phyloP scores from a whole-genome alignment of 1,140 invertebrate genomes.

The Cydia amplana region DNA sequence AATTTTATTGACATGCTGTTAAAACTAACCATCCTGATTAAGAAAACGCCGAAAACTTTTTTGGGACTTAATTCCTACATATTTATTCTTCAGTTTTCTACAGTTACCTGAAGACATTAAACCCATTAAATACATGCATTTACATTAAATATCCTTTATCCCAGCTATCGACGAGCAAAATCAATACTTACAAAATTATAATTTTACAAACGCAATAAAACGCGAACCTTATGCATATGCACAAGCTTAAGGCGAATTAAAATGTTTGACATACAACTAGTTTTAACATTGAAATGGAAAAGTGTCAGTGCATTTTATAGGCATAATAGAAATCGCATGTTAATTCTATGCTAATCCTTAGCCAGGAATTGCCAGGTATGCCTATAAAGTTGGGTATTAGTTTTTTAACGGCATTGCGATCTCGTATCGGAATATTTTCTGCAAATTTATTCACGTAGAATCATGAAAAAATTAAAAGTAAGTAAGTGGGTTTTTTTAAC shows the following conservation, averaged over 20 bases:
- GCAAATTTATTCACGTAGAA: constrained; percentile 12
- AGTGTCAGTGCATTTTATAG: constrained; percentile 11
- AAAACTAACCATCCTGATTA: too few species aligned
- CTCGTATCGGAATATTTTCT: background rate
- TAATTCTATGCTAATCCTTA: constrained; percentile 13
- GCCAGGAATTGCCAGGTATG: background rate
- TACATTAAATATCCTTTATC: background rate
- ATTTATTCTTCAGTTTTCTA: too few species aligned
- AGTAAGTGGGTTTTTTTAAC: constrained; percentile 32
- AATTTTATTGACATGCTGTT: too few species aligned
- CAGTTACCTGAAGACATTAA: too few species aligned
- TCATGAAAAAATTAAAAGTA: constrained; percentile 38
- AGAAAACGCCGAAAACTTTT: too few species aligned
- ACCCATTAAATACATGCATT: too few species aligned
- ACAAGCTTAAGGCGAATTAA: background rate
- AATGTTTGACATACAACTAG: constrained; percentile 21
- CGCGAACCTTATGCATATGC: background rate
- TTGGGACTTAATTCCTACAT: too few species aligned
- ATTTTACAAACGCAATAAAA: background rate
- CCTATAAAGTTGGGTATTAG: background rate
- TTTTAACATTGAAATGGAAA: background rate
- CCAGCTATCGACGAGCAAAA: background rate
- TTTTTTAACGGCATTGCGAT: background rate
- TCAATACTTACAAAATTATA: constrained; percentile 5
- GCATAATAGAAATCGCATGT: constrained; percentile 10